A percentile compares a stretch with the other conserved stretches of the same genome.
Conservation (phyloP, 2,888 invertebrate genomes). For the Lobophora halterata region DNA sequence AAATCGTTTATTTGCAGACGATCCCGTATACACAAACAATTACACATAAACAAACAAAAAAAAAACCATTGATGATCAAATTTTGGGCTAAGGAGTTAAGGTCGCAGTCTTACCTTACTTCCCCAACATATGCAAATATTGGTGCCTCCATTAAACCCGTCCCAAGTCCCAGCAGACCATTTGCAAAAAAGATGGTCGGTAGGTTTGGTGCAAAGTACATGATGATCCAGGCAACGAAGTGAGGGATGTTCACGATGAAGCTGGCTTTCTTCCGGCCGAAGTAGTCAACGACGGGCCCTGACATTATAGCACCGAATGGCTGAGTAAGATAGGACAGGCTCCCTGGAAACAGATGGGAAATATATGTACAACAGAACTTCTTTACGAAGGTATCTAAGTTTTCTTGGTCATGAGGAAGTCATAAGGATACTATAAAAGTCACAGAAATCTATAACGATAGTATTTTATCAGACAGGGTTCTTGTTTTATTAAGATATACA, state of each 20-base stretch:
- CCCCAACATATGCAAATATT: conserved; percentile 79
- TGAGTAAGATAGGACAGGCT: conserved; percentile 79
- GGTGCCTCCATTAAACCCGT: conserved; percentile 82
- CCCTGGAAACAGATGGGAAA: conserved; percentile 64
- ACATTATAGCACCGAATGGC: conserved; percentile 77
- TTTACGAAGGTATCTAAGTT: too few species aligned
- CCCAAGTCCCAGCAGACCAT: conserved; percentile 75
- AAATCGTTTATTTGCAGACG: too few species aligned
- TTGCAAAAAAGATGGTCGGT: conserved; percentile 69
- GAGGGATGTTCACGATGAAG: conserved; percentile 78
- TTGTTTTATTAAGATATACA: too few species aligned
- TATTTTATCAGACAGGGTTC: too few species aligned
- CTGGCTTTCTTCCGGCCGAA: conserved; percentile 78
- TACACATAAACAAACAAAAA: too few species aligned
- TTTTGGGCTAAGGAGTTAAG: too few species aligned
- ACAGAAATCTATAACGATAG: too few species aligned
- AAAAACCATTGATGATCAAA: too few species aligned
- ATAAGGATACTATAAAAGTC: too few species aligned
- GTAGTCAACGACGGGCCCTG: conserved; percentile 77
- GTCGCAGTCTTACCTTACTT: conserved; percentile 73
- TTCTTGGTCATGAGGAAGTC: too few species aligned
- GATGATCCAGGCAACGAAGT: conserved; percentile 78
- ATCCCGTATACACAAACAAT: too few species aligned
- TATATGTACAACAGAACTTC: background rate
- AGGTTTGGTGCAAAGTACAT: conserved; percentile 71